phyloP scores from a whole-genome alignment of 2,113 vertebrate genomes.

The Dolichallabes microphthalmus region DNA sequence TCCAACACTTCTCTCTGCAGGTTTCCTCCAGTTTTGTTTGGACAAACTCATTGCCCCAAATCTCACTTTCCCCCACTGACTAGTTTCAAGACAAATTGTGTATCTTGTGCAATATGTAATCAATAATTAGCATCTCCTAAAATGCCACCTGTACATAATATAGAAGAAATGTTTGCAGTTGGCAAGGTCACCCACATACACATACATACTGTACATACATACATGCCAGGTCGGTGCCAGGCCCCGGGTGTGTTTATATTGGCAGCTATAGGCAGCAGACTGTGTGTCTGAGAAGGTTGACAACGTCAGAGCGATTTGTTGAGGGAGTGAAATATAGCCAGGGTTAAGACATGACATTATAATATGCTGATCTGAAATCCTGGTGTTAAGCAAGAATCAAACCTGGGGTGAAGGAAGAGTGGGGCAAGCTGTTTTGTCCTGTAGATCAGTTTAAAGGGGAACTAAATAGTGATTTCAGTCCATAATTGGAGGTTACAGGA shows the following conservation, averaged over 20 bases:
- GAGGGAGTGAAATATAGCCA: neutral
- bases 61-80: no score
- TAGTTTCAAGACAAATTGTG: no score
- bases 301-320: neutral
- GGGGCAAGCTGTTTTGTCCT: neutral
- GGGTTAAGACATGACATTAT: neutral
- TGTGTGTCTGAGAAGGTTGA: slow-evolving; percentile 12
- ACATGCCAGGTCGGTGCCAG: slow-evolving; percentile 3
- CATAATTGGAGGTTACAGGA: neutral
- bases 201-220: no score
- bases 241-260: slow-evolving; percentile 29
- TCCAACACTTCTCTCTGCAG: no score
- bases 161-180: no score
- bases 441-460: neutral
- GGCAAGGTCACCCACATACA: no score
- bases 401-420: neutral
- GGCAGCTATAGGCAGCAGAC: slow-evolving; percentile 36
- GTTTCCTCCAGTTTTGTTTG: no score
- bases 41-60: no score
- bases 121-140: no score
- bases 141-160: no score
- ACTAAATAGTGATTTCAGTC: neutral
- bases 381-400: neutral
- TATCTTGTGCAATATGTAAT: no score
- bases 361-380: neutral